Evolutionary conservation across 2,888 invertebrate genomes (phyloP).

Genomic region (Campoletis raptor): DNA sequence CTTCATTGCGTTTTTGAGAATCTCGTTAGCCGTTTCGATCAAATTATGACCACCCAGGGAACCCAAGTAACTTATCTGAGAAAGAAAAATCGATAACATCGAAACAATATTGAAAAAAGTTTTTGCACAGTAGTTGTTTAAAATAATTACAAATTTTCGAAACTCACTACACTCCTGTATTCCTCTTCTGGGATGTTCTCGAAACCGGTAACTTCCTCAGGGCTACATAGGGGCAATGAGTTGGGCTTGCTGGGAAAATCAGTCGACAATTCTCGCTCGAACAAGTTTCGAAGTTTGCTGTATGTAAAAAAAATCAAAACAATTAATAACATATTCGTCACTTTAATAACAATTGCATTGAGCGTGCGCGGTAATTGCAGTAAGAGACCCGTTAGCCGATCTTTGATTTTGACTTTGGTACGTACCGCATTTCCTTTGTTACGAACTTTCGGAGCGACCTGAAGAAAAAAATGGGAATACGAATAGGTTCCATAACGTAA

Average conservation of each 20-base stretch:
- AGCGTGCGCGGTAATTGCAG: background rate
- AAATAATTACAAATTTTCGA: background rate
- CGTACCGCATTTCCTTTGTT: constrained; percentile 13
- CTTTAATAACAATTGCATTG: background rate
- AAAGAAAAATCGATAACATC: background rate
- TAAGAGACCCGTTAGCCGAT: background rate
- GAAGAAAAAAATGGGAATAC: background rate
- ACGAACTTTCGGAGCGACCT: background rate
- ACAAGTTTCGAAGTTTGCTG: constrained; percentile 23
- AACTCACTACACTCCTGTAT: constrained; percentile 7
- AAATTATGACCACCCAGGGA: constrained; percentile 11
- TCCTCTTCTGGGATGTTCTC: constrained; percentile 13
- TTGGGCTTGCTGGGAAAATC: constrained; percentile 26
- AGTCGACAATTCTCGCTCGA: constrained; percentile 7
- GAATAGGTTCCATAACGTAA: too few species aligned
- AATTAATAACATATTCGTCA: constrained; percentile 7
- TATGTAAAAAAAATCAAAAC: background rate
- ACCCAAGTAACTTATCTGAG: constrained; percentile 27
- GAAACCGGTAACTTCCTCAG: constrained; percentile 12
- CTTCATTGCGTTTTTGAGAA: constrained; percentile 21
- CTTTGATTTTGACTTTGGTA: too few species aligned
- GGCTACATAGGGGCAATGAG: constrained; percentile 18
- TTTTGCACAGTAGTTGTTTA: background rate
- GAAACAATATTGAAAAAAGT: background rate
- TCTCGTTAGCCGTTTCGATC: constrained; percentile 11